These are phyloP conservation scores for Mormoops blainvillei DNA, from an alignment of 2,113 vertebrate species.

Conservation along the genomic window DNA sequence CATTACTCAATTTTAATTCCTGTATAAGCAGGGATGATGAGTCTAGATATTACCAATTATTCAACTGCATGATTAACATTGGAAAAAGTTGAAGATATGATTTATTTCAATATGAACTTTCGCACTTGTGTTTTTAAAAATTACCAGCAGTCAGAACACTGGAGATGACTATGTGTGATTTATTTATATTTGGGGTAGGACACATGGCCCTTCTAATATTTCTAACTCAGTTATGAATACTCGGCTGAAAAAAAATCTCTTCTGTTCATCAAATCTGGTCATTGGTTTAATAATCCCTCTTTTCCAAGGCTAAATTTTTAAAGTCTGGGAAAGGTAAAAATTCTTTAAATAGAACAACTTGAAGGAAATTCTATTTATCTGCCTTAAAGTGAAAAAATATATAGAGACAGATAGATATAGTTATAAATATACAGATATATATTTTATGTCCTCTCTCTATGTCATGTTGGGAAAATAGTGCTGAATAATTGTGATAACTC, in stretches of 20 bases:
- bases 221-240: constrained; percentile 62
- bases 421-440: neutral
- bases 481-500: neutral
- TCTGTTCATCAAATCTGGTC: constrained; percentile 54
- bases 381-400: neutral
- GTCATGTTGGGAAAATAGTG: neutral
- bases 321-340: neutral
- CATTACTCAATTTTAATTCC: constrained; percentile 33
- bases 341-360: accelerated
- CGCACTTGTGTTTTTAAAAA: constrained; percentile 44
- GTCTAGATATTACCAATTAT: constrained; percentile 25
- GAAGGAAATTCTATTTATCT: neutral
- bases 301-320: constrained; percentile 52
- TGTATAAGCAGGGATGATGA: neutral
- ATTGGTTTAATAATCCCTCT: neutral
- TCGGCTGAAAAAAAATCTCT: constrained; percentile 58
- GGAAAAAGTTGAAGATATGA: constrained; percentile 23
- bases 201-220: constrained; percentile 63
- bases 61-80: neutral
- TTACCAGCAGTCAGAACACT: neutral
- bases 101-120: constrained; percentile 68
- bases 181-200: constrained; percentile 44
- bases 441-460: neutral
- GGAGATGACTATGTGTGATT: constrained; percentile 27
- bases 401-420: neutral